Conservation (phyloP, 2,113 vertebrate species). For the Thamnophis sirtalis region DNA sequence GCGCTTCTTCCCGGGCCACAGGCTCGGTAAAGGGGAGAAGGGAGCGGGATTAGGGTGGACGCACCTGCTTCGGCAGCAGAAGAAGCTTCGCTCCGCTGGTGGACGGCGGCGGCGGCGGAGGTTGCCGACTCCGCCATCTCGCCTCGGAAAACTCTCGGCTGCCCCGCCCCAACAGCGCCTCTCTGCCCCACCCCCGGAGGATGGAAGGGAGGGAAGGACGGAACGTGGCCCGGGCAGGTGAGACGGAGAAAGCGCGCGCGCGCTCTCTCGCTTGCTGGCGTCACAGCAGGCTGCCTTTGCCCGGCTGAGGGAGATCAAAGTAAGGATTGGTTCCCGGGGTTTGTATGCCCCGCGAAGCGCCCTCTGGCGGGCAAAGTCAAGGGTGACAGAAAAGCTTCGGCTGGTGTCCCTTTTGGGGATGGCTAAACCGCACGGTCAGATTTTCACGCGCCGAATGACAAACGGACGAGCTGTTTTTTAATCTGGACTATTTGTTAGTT, state of each 20-base stretch:
- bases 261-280: background rate
- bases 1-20: too few species aligned
- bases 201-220: too few species aligned
- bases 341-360: background rate
- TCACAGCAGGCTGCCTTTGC: background rate
- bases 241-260: conserved; percentile 1
- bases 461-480: background rate
- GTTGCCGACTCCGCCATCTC: conserved; percentile 1
- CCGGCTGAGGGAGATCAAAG: background rate
- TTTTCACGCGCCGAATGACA: background rate
- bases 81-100: background rate
- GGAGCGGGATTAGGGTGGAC: background rate
- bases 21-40: background rate
- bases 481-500: background rate
- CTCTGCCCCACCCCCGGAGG: background rate
- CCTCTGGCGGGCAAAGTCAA: conserved; percentile 64
- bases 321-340: too few species aligned
- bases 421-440: background rate
- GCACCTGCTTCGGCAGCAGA: background rate
- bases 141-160: conserved; percentile 16
- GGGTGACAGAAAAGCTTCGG: background rate
- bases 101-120: background rate
- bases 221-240: conserved; percentile 34
- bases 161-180: conserved; percentile 30
- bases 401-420: background rate